A percentile compares a stretch with the other conserved stretches of the same genome.
Evolutionary conservation across 1,140 invertebrate genomes (phyloP).

Genomic region (Eumeta japonica): DNA sequence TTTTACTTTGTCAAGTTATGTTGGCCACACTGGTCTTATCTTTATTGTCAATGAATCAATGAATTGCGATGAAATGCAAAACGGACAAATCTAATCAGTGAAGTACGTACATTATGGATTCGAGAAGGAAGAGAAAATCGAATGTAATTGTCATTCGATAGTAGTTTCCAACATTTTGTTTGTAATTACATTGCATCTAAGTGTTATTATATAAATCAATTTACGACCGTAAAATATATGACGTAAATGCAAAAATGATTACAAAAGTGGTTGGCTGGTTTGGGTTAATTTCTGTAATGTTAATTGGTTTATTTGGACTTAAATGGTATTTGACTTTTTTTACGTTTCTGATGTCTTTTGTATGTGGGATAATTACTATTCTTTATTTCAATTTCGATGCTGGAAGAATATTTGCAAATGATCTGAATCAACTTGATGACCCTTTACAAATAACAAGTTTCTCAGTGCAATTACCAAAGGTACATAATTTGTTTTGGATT

Average conservation of each 20-base stretch:
- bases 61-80: no score
- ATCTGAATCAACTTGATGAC: conserved; percentile 41
- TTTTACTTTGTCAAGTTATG: no score
- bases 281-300: conserved; percentile 37
- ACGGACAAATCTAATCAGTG: no score
- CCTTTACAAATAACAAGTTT: conserved; percentile 42
- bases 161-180: no score
- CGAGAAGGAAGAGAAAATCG: no score
- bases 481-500: conserved; percentile 13
- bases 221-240: no score
- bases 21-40: no score
- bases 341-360: conserved; percentile 36
- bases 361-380: conserved; percentile 24
- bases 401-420: conserved; percentile 36
- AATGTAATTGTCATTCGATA: no score
- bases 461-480: conserved; percentile 37
- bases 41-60: no score
- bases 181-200: no score
- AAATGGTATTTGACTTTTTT: conserved; percentile 38
- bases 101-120: no score
- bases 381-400: conserved; percentile 41
- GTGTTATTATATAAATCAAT: no score
- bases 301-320: conserved; percentile 40
- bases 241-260: conserved; percentile 27
- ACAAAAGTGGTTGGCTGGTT: conserved; percentile 35